Conservation (phyloP, 2,797 vertebrate genomes). For the Pseudomugil gertrudae region DNA sequence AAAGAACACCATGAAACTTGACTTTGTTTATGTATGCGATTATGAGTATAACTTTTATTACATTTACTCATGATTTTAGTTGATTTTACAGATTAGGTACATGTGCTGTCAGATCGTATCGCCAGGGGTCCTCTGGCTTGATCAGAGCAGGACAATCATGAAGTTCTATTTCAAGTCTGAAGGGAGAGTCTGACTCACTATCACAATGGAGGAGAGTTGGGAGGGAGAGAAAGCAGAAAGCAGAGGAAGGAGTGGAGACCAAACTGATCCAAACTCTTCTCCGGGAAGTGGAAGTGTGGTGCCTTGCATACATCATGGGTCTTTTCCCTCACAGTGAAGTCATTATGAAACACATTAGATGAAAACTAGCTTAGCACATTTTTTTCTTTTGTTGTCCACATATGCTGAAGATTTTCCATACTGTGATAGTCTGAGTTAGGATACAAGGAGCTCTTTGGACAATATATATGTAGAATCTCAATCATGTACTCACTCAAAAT, state of each 20-base stretch:
- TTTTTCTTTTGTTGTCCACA: too few species aligned
- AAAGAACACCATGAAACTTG: too few species aligned
- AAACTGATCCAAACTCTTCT: background rate
- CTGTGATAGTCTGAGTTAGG: background rate
- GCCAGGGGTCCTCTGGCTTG: slow-evolving; percentile 46
- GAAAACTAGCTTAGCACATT: background rate
- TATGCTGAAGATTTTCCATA: background rate
- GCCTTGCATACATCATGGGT: background rate
- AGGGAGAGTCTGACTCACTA: slow-evolving; percentile 77
- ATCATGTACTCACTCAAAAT: background rate
- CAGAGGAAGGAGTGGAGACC: slow-evolving; percentile 1
- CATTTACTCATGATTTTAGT: background rate
- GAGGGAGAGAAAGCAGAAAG: slow-evolving; percentile 18
- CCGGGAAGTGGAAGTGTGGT: background rate
- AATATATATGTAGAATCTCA: background rate
- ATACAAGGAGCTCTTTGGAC: background rate
- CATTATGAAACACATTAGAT: background rate
- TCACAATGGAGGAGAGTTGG: slow-evolving; percentile 53
- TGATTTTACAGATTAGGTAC: background rate
- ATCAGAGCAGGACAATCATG: slow-evolving; percentile 54
- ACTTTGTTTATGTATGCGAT: background rate
- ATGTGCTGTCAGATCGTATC: slow-evolving; percentile 43
- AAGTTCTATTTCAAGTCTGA: slow-evolving; percentile 67
- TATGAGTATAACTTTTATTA: too few species aligned
- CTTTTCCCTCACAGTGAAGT: background rate